Evolutionary conservation across 2,888 invertebrate species (phyloP).

Genomic region (Epiblema foenella): DNA sequence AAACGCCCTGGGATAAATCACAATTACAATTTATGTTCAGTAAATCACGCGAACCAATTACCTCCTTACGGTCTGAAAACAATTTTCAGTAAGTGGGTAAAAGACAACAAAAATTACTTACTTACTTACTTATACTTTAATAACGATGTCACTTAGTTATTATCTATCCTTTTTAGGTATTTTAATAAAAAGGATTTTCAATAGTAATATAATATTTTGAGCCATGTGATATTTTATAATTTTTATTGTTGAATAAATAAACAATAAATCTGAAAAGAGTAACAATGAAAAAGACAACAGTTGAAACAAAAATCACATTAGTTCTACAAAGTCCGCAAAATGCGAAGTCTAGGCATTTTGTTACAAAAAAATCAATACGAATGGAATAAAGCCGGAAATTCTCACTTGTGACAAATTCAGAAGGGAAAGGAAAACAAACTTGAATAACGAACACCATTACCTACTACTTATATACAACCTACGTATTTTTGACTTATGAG

Average conservation of each 20-base stretch:
- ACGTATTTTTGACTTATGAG: too few species aligned
- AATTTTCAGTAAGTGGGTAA: background rate
- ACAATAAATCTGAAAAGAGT: background rate
- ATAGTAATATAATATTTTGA: too few species aligned
- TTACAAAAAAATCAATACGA: slow-evolving; percentile 17
- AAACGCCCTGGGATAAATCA: slow-evolving; percentile 31
- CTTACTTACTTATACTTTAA: background rate
- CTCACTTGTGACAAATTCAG: slow-evolving; percentile 10
- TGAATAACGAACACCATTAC: too few species aligned
- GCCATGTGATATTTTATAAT: too few species aligned
- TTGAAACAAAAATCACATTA: background rate
- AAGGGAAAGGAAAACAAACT: too few species aligned
- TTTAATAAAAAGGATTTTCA: too few species aligned
- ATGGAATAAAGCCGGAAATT: slow-evolving; percentile 27
- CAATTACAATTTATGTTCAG: slow-evolving; percentile 25
- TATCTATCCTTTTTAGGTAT: too few species aligned
- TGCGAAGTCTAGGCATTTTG: background rate
- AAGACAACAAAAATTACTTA: background rate
- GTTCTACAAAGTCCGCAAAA: background rate
- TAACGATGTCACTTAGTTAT: background rate
- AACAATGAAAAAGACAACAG: background rate
- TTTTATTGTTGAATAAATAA: too few species aligned
- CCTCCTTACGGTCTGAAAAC: background rate
- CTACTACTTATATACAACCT: too few species aligned
- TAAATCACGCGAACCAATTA: slow-evolving; percentile 16